These are phyloP conservation scores for Celastrina argiolus DNA, from an alignment of 2,888 invertebrate species.

Conservation along the genomic window DNA sequence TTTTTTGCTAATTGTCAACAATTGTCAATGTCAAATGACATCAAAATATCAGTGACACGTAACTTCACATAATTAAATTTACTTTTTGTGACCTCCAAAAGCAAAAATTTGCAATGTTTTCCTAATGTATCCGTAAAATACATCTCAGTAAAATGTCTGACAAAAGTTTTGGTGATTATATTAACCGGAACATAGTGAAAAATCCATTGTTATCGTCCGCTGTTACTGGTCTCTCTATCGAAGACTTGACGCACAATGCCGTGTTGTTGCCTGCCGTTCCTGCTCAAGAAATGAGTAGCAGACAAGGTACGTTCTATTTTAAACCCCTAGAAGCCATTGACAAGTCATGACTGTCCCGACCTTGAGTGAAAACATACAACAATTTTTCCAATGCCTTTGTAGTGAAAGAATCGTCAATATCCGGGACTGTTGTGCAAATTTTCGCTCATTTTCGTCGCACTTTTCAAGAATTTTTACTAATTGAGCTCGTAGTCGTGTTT, in stretches of 20 bases:
- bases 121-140: constrained; percentile 51
- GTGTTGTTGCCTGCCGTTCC: constrained; percentile 81
- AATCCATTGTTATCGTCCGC: constrained; percentile 86
- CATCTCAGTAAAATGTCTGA: constrained; percentile 58
- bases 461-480: background rate
- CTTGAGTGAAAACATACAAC: constrained; percentile 38
- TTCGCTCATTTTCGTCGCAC: constrained; percentile 13
- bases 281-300: constrained; percentile 56
- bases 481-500: background rate
- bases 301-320: constrained; percentile 66
- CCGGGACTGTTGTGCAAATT: constrained; percentile 24
- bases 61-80: constrained; percentile 72
- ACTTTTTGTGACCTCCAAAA: constrained; percentile 72
- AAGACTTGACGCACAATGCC: constrained; percentile 85
- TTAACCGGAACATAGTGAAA: constrained; percentile 65
- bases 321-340: constrained; percentile 43
- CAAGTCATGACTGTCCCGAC: constrained; percentile 44
- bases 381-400: constrained; percentile 36
- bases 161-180: constrained; percentile 69
- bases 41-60: constrained; percentile 76
- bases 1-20: constrained; percentile 17
- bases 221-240: constrained; percentile 83
- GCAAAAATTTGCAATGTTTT: constrained; percentile 65
- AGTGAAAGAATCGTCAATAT: constrained; percentile 45
- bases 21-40: constrained; percentile 41